Percentiles rank a stretch among this genome's conserved stretches.
These are phyloP conservation scores for Limanda limanda DNA, from an alignment of 2,113 vertebrate species.

Conservation along the genomic window DNA sequence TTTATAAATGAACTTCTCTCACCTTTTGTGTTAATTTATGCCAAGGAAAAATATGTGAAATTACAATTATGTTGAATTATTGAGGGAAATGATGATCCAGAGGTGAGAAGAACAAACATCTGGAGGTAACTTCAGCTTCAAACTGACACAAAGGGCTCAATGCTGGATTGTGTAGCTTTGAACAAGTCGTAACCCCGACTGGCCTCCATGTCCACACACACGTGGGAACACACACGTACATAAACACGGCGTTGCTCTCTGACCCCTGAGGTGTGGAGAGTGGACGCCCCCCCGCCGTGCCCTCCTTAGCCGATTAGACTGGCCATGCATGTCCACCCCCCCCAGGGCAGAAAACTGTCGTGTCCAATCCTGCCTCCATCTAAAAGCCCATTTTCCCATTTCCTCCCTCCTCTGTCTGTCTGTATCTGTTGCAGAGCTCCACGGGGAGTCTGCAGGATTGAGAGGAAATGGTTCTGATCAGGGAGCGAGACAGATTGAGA, in stretches of 20 bases:
- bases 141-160: background rate
- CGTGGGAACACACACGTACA: background rate
- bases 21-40: background rate
- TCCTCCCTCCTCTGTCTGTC: conserved; percentile 35
- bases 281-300: conserved; percentile 1
- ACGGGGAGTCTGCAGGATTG: conserved; percentile 32
- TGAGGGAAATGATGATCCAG: too few species aligned
- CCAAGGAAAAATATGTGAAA: too few species aligned
- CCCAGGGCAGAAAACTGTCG: conserved; percentile 56
- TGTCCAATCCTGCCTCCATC: conserved; percentile 56
- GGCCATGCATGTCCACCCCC: conserved; percentile 52
- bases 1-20: background rate
- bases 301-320: conserved; percentile 59
- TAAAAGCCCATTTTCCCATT: conserved; percentile 31
- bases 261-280: conserved; percentile 56
- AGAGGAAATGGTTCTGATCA: background rate
- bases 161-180: conserved; percentile 10
- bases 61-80: too few species aligned
- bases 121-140: conserved; percentile 1
- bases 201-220: background rate
- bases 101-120: background rate
- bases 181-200: background rate
- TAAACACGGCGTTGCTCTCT: background rate
- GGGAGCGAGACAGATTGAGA: background rate
- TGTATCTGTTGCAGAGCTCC: conserved; percentile 1